Evolutionary conservation across 2,113 vertebrate genomes (phyloP), one percentile per base, ranked within the genome.

Genomic region (Pedetes capensis): DNA sequence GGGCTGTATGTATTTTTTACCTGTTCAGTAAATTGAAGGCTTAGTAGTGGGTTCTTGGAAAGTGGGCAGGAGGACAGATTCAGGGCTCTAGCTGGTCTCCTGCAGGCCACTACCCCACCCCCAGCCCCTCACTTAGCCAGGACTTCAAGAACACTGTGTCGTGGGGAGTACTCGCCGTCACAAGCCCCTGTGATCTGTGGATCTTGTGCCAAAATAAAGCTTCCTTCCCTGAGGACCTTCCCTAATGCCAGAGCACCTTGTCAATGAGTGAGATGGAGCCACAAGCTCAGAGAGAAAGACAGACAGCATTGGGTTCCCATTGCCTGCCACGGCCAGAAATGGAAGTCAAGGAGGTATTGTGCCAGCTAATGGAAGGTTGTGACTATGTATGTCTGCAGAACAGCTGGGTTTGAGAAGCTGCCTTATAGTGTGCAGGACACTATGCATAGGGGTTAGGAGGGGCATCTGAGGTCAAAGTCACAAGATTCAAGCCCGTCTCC

Each of bases 381-480:
- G 23, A 16, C 4, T 16, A 1, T 22, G 37, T 20, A 2, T 20
- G 39, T 23, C 25, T 81, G 0, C 9, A 59, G 27, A 68, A 76
- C 53, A 53, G 12, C 17, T 6, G n/a, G n/a, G 44, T 32, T 57
- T 9, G 53, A 69, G n/a, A 25, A n/a, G 0, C 29, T 59, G 18
- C 12, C 44, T 61, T 39, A 3, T 27, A 4, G 20, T 34, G 18
- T 2, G 39, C 27, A 14, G 0, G 7, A 42, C 11, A 1, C 32
- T 29, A 17, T 47, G 27, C 42, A 27, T 16, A 11, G 3, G 16
- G 23, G 57, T 32, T 74, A 2, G 3, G 18, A 13, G 16, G 39
- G 9, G 25, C 4, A 9, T 57, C n/a, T 42, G 69, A 59, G 47
- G 47, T 11, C 20, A 39, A 12, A 32, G 22, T n/a, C 1, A n/a